Evolutionary conservation across 2,113 vertebrate genomes (phyloP), one percentile per base, ranked within the genome.

Genomic region (Hemibagrus wyckioides): DNA sequence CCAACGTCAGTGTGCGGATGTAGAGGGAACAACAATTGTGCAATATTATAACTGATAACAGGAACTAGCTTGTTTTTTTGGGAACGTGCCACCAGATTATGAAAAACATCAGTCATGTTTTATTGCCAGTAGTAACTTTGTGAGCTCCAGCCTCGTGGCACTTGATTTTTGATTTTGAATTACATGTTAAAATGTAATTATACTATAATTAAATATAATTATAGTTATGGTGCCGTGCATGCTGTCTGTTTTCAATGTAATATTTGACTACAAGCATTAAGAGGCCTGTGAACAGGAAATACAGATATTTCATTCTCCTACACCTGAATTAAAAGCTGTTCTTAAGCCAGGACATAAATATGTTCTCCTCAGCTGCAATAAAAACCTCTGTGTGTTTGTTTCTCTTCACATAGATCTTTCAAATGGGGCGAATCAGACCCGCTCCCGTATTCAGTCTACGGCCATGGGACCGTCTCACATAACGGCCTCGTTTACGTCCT

Each of bases 371-470:
- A 48, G 41, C 23, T 28, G 10, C 39, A 52, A 77, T 54, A 23
- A 50, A 28, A 17, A 86, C 39, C 50, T 44, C n/a, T 50, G 6
- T 85, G 50, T 50, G 8, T 39, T 33, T 61, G 39, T 81, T 30
- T 71, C 44, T 50, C 28, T 67, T 23, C 52, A 44, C 44, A n/a
- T 92, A 99, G 98, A 90, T 99, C 98, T 2, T 99, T 99, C 93
- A 99, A 99, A 93, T 99, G 98, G 98, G 98, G 98, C 0, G 98
- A 99, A 86, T 97, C 97, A 0, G 98, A 99, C 86, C 92, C 98
- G 0, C 94, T 99, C 85, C 98, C 97, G 0, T 99, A 98, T 0
- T 85, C 93, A 0, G 97, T 97, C 54, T 99, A 99, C 0, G 98
- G 97, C 33, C 98, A 99, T 0, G 92, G 94, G 0, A 96, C 97